Evolutionary conservation across 1,140 invertebrate species (phyloP).

Genomic region (Hylaeus volcanicus): DNA sequence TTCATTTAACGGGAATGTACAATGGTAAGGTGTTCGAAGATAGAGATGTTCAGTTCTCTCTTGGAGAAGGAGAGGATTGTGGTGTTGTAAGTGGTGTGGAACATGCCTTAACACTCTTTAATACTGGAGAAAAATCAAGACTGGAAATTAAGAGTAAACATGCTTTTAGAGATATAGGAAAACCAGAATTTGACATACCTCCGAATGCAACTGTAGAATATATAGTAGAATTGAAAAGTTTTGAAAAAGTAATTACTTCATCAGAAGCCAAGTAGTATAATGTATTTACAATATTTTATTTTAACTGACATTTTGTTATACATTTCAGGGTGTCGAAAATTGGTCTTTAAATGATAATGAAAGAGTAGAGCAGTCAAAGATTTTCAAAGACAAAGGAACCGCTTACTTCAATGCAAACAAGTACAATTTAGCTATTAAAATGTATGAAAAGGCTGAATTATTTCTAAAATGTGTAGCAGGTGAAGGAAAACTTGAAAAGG

Average conservation of each 20-base stretch:
- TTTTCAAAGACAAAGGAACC: conserved; percentile 95
- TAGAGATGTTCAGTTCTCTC: conserved; percentile 88
- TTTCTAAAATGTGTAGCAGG: conserved; percentile 80
- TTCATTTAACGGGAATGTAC: conserved; percentile 89
- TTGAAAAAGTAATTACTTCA: conserved; percentile 87
- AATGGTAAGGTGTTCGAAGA: conserved; percentile 87
- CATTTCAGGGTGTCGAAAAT: conserved; percentile 84
- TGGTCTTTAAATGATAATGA: conserved; percentile 91
- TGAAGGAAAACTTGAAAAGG: conserved; percentile 70
- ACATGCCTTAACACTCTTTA: conserved; percentile 91
- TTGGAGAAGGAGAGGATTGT: conserved; percentile 92
- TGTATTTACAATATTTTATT: conserved; percentile 13
- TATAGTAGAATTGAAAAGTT: conserved; percentile 89
- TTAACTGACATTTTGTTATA: conserved; percentile 26
- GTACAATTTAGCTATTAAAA: conserved; percentile 90
- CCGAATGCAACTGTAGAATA: conserved; percentile 91
- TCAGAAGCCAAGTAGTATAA: conserved; percentile 19
- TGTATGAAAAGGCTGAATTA: conserved; percentile 88
- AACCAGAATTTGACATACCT: conserved; percentile 88
- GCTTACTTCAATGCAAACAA: conserved; percentile 93
- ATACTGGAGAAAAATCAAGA: conserved; percentile 89
- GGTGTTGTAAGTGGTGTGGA: conserved; percentile 93
- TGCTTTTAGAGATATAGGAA: conserved; percentile 90
- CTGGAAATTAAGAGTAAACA: conserved; percentile 90
- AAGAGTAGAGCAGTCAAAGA: conserved; percentile 90